Base-by-base conservation (phyloP, 2,888 invertebrate genomes). In the Blera fallax region DNA sequence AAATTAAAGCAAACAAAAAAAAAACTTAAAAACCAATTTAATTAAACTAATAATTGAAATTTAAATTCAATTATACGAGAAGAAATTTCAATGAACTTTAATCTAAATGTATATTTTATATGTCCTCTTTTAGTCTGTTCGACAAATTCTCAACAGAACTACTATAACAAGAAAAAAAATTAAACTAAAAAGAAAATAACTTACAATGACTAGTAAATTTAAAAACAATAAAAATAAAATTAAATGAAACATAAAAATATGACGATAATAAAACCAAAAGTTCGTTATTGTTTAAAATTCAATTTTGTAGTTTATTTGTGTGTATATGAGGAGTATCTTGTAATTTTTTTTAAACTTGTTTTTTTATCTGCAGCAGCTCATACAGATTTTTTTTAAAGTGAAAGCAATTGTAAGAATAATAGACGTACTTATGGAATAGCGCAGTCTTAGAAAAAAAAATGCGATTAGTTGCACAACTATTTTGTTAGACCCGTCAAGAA, bases 91-190 rank as follows among this genome's bases (percentile, higher is more conserved):
- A 60, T 70, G 40, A 83, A 54, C 62, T 83, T 83, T 48, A 79
- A 83, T 83, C 83, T 83, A 83, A 83, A 83, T 83, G 83, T 83
- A 83, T 83, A 83, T 83, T 83, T 83, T 83, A 83, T 83, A 83
- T 83, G 83, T 83, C 78, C 60, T 60, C 77, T 81, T 78, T 73
- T 40, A 56, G 37, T 79, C 83, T 73, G 83, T 64, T 62, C 32
- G 67, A 62, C 29, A 83, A 40, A 69, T 67, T 69, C 62, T 83
- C 78, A 73, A 67, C 73, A 67, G 40, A 43, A 62, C 78, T 74
- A 45, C 48, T 48, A 32, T 34, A 40, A 64, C 5, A 34, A 52
- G n/a, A 54, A 52, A 52, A 24, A 32, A 29, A 11, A 24, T 27
- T 52, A 54, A 54, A 54, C 27, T 32, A 60, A 54, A 62, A 14